phyloP scores from a whole-genome alignment of 2,888 invertebrate species.

The Phrixothrix hirtus region DNA sequence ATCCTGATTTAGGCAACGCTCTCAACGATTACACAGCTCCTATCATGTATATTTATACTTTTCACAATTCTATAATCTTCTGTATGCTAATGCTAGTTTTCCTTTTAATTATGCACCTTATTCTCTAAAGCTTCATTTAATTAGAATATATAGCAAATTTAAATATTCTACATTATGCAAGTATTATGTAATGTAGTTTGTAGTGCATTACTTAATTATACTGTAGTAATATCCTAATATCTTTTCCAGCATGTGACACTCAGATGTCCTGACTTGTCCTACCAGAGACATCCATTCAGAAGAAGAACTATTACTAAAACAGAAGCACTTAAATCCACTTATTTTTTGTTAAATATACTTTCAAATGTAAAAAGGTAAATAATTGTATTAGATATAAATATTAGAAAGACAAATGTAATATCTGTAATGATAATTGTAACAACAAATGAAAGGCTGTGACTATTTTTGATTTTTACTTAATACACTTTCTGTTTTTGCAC shows the following conservation, averaged over 20 bases:
- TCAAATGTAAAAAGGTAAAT: constrained; percentile 23
- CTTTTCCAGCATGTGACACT: constrained; percentile 29
- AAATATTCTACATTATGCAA: constrained; percentile 12
- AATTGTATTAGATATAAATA: constrained; percentile 12
- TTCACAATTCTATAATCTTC: not conserved
- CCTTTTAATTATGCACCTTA: not conserved
- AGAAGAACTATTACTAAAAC: constrained; percentile 18
- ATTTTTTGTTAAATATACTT: constrained; percentile 14
- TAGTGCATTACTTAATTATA: constrained; percentile 15
- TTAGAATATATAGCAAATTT: not conserved
- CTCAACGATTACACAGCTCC: not conserved
- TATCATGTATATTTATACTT: not conserved
- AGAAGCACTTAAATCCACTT: constrained; percentile 7
- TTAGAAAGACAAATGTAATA: no score
- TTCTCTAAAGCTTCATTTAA: not conserved
- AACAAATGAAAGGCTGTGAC: no score
- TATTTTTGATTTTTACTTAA: no score
- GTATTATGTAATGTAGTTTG: constrained; percentile 17
- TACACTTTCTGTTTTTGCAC: no score
- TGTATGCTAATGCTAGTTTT: not conserved
- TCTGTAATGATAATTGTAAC: no score
- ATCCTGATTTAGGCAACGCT: not conserved
- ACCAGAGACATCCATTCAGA: constrained; percentile 19
- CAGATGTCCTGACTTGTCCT: constrained; percentile 19
- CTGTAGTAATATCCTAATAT: constrained; percentile 27